Base-by-base conservation (phyloP, 2,888 invertebrate genomes). In the Drosophila flavopinicola region DNA sequence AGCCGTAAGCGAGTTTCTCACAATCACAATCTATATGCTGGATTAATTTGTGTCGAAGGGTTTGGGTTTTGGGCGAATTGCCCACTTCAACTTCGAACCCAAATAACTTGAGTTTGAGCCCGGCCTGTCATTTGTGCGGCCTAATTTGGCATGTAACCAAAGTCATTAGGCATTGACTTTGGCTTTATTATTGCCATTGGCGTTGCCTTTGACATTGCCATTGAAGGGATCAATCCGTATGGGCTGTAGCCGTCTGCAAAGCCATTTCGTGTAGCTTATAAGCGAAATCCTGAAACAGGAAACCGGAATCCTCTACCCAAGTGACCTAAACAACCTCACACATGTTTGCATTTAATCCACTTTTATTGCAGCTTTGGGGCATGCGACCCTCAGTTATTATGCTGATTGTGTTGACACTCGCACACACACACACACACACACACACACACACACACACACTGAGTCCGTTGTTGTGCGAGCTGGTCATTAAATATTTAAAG, bases 261-360 rank as follows among this genome's bases (percentile, higher is more conserved):
- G 42, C 20, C 35, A 32, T 47, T 44, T 35, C 13, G 6, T 38
- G 15, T 48, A 25, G 45, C 42, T 24, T 32, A 44, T 47, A 54
- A 63, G 49, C 53, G 20, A 4, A 2, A 20, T 20, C 20, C 20
- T 2, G 20, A 20, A 20, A 7, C n/a, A 11, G 9, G 6, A 38
- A 11, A 30, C 30, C 29, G 29, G 7, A 53, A 37, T 47, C 30
- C 27, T 42, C 41, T 48, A 27, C 44, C 29, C 44, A 30, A 49
- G 13, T 38, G 29, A 30, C 41, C 42, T 35, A 56, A 56, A 48
- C 48, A 59, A 61, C 51, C 74, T 56, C 75, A 70, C 68, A 67
- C 76, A 83, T 83, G 66, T 73, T 83, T 85, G 65, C 70, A 65
- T 78, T 83, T 85, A 78, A 85, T 85, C 79, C 85, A 83, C 79